A percentile compares a stretch with the other conserved stretches of the same genome.
phyloP scores from a whole-genome alignment of 2,113 vertebrate species.

The Thunnus thynnus region DNA sequence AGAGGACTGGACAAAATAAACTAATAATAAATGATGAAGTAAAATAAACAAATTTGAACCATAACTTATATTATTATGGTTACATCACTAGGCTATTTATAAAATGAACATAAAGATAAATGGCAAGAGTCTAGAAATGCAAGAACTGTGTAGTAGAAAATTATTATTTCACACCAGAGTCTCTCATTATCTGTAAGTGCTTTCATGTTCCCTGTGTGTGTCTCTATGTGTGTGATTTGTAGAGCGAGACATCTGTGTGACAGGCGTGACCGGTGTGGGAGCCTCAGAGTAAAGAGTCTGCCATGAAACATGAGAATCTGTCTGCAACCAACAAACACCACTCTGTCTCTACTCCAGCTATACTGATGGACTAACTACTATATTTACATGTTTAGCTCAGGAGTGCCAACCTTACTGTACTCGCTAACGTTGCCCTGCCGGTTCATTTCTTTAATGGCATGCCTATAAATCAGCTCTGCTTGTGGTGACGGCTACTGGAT shows the following conservation, averaged over 20 bases:
- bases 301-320: constrained; percentile 41
- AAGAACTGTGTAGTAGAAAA: background rate
- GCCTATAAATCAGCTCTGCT: constrained; percentile 29
- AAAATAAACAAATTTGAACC: too few species aligned
- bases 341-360: constrained; percentile 12
- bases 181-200: constrained; percentile 10
- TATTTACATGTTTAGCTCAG: constrained; percentile 8
- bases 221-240: constrained; percentile 49
- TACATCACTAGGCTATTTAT: too few species aligned
- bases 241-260: constrained; percentile 71
- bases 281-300: constrained; percentile 37
- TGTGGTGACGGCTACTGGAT: constrained; percentile 25
- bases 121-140: background rate
- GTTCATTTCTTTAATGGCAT: background rate
- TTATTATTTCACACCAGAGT: background rate
- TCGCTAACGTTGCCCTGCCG: background rate
- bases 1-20: too few species aligned
- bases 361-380: constrained; percentile 24
- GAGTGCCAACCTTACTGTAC: constrained; percentile 1
- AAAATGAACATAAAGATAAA: too few species aligned
- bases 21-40: too few species aligned
- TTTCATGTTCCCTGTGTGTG: constrained; percentile 24
- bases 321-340: constrained; percentile 31
- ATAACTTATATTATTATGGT: too few species aligned
- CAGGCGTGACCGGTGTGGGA: constrained; percentile 70